phyloP scores from a whole-genome alignment of 2,113 vertebrate species.

The Centropus unirufus region DNA sequence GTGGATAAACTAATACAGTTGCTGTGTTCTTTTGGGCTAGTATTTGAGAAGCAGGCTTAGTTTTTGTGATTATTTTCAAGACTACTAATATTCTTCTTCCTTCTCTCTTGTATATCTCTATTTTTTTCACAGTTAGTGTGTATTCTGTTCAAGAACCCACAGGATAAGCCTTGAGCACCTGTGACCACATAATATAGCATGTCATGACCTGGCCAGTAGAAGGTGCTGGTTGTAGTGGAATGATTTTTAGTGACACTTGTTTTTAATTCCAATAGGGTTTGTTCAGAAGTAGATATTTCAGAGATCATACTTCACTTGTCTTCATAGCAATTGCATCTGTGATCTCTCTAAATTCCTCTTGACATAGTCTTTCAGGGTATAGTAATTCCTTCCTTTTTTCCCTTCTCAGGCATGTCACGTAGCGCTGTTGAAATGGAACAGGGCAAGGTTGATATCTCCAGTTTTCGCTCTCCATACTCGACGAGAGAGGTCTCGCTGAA shows the following conservation, averaged over 20 bases:
- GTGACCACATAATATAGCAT: not conserved
- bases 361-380: not conserved
- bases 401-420: slow-evolving; percentile 68
- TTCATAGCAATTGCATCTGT: not conserved
- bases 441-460: slow-evolving; percentile 79
- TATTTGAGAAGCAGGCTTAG: not conserved
- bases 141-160: too few relatives aligned
- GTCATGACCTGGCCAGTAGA: not conserved
- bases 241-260: not conserved
- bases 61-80: not conserved
- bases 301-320: not conserved
- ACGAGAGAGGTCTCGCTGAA: slow-evolving; percentile 77
- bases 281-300: not conserved
- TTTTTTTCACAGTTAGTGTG: not conserved
- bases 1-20: not conserved
- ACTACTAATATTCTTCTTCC: not conserved
- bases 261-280: not conserved
- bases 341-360: not conserved
- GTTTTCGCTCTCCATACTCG: slow-evolving; percentile 76
- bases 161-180: not conserved
- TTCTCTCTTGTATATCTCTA: not conserved
- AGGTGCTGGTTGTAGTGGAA: not conserved
- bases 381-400: not conserved
- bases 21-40: not conserved
- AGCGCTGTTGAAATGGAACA: slow-evolving; percentile 71